Evolutionary conservation across 2,797 vertebrate species (phyloP).

Genomic region (Micrastur ruficollis): DNA sequence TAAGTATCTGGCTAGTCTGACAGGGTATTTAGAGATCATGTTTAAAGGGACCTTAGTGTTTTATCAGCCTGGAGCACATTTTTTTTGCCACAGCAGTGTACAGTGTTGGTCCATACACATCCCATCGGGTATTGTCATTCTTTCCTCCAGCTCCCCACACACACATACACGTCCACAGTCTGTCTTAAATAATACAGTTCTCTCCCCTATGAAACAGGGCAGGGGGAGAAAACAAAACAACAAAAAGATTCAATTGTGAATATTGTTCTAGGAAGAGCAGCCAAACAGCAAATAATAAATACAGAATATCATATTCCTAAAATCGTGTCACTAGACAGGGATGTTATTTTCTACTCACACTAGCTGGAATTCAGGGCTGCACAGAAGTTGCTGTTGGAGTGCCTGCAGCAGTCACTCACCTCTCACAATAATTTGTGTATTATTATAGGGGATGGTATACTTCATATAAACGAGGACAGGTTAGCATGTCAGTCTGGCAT

Average conservation of each 20-base stretch:
- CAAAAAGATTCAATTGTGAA: not conserved
- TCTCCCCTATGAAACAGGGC: not conserved
- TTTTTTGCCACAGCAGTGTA: not conserved
- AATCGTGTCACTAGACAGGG: not conserved
- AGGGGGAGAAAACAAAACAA: too few species aligned
- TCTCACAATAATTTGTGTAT: not conserved
- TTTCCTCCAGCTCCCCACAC: not conserved
- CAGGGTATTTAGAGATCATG: not conserved
- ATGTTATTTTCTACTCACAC: not conserved
- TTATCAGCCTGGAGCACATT: not conserved
- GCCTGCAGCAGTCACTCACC: not conserved
- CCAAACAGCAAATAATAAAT: not conserved
- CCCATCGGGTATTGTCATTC: not conserved
- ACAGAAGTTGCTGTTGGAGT: not conserved
- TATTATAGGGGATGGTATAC: not conserved
- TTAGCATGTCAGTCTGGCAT: not conserved
- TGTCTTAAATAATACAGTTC: not conserved
- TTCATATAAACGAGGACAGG: not conserved
- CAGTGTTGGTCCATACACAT: not conserved
- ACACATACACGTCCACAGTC: not conserved
- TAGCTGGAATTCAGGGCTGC: not conserved
- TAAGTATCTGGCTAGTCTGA: not conserved
- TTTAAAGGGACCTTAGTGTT: not conserved
- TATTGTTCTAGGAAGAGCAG: not conserved
- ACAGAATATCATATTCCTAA: not conserved